Conservation (phyloP, 2,113 vertebrate genomes). For the Bujurquina vittata region DNA sequence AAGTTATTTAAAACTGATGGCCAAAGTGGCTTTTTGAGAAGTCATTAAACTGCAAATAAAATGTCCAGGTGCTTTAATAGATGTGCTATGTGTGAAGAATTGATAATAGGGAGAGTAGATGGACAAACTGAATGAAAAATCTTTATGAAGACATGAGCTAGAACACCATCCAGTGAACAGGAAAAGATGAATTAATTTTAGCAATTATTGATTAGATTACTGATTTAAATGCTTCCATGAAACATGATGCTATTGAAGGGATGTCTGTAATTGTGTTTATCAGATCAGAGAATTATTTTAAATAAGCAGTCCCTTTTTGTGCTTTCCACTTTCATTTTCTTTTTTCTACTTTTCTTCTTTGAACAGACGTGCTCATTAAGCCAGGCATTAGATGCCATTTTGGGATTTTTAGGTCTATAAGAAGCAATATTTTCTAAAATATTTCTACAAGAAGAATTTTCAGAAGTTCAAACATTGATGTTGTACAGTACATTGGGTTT, state of each 20-base stretch:
- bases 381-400: not conserved
- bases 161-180: not conserved
- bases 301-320: not conserved
- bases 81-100: not conserved
- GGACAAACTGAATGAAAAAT: not conserved
- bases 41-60: not conserved
- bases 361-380: not conserved
- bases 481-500: not conserved
- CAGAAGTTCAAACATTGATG: not conserved
- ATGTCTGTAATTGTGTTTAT: not conserved
- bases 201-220: not conserved
- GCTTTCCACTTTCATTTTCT: not conserved
- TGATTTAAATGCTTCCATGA: not conserved
- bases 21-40: not conserved
- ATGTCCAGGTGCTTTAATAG: slow-evolving; percentile 5
- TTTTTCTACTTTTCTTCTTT: not conserved
- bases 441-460: not conserved
- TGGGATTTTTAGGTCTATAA: not conserved
- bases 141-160: not conserved
- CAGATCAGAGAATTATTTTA: not conserved
- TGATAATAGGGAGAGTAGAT: not conserved
- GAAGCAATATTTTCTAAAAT: not conserved
- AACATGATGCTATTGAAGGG: not conserved
- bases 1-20: not conserved
- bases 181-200: not conserved